Evolutionary conservation across 2,888 invertebrate genomes (phyloP), one percentile per base, ranked within the genome.

Genomic region (Drosophila flavopinicola): DNA sequence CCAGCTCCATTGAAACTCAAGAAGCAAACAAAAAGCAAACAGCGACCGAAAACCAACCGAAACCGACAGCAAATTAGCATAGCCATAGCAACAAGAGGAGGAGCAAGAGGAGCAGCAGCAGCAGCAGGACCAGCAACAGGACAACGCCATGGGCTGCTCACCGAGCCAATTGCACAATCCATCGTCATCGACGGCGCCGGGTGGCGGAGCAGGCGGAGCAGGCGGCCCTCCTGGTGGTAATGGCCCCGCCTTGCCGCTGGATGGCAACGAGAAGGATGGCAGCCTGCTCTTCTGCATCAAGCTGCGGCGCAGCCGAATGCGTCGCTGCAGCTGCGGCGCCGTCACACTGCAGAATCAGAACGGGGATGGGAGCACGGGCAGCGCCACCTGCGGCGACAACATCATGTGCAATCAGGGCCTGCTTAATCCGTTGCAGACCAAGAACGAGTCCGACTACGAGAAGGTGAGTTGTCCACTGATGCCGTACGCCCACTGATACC

Each of bases 371-470:
- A 85, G 85, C 78, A 73, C 70, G 13, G 87, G 85, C 49, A 80
- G 87, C 37, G 85, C 78, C 42, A 70, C 45, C 58, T 75, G 85
- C 27, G 79, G 75, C 37, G 78, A 83, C 38, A 83, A 79, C 42
- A 78, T 88, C 64, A 82, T 89, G 78, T 90, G 90, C 85, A 90
- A 89, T 80, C 91, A 91, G 84, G 85, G 88, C 49, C 72, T 91
- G 45, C 78, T 91, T 42, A 90, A 90, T 87, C 90, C 91, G 5
- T 74, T 85, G 59, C 90, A 89, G 71, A 83, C 78, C 56, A 91
- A 90, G 76, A 88, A 86, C 71, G 90, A 91, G 75, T 77, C 87
- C 27, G 90, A 90, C 79, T 90, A 88, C 77, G 90, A 91, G 72
- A 90, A 90, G 89, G 91, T 90, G 69, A 85, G 86, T 73, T 6